Base-by-base conservation (phyloP, 2,113 vertebrate species). In the Microtus richardsoni region DNA sequence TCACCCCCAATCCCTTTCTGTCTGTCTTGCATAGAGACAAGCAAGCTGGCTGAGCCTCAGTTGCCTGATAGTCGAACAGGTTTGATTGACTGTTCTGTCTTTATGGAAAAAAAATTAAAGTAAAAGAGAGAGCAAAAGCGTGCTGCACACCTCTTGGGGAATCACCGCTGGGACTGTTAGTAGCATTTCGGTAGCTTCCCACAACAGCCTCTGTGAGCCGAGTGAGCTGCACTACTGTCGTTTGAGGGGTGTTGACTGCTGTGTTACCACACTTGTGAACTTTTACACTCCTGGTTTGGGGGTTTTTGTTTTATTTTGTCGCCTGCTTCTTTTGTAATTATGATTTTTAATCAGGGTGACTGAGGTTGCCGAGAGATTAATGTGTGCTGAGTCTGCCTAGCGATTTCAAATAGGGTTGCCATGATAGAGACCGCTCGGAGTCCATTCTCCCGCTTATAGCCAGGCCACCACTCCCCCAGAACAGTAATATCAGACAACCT, bases 381-480 rank as follows among this genome's bases (percentile, higher is more conserved):
- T 98, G 99, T 99, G 99, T 99, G 99, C 99, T 99, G 98, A 99
- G 98, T 99, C 99, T 99, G 99, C 98, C 98, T 98, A 99, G 98
- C 98, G 97, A 98, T 97, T 98, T 95, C 95, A 98, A 98, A 98
- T 99, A 99, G 99, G 99, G 99, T 99, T 99, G 99, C 99, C 99
- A 99, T 98, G 98, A 99, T 99, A 99, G 90, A 78, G 78, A 87
- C 73, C 77, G 24, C 6, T 58, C 26, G 19, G 64, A 80, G 62
- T 94, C 52, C n/a, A 9, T 58, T 60, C 64, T 13, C 10, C 13
- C 85, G 75, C 62, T 28, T 39, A 82, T 54, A 79, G 84, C 66
- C 66, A 11, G 66, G 58, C 84, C 87, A 4, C 41, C n/a, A 3
- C 74, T 78, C 93, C 70, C 52, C 6, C 9, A 7, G 21, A 54